Conservation (phyloP, 2,888 invertebrate species). For the Cylloceria caligata region DNA sequence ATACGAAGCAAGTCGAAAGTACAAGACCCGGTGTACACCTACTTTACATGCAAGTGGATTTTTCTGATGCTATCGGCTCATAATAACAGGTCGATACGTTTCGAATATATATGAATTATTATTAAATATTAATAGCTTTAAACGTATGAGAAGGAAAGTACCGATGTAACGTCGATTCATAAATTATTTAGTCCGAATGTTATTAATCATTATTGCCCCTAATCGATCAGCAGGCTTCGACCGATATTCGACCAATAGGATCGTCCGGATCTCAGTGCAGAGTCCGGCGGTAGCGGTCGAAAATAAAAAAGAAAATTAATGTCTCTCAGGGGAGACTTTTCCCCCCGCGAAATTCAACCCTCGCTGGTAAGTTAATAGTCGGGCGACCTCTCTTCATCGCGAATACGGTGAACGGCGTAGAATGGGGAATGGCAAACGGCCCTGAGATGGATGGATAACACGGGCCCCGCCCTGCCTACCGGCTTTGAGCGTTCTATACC, state of each 20-base stretch:
- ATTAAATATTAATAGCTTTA: too few relatives aligned
- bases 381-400: constrained; percentile 69
- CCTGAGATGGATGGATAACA: constrained; percentile 76
- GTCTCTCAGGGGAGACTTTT: constrained; percentile 66
- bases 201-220: neutral
- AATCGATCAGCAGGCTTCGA: neutral
- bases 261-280: constrained; percentile 34
- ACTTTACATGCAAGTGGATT: constrained; percentile 1
- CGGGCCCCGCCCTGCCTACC: constrained; percentile 72
- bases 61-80: constrained; percentile 7
- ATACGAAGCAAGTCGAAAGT: constrained; percentile 1
- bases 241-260: constrained; percentile 24
- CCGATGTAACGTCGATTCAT: neutral
- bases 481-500: constrained; percentile 59
- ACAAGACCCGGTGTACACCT: constrained; percentile 1
- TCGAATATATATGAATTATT: neutral
- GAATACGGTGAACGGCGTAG: constrained; percentile 67
- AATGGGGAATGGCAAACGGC: constrained; percentile 71
- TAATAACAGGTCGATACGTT: constrained; percentile 16
- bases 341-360: constrained; percentile 56
- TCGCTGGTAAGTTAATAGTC: constrained; percentile 73
- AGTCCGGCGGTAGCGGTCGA: constrained; percentile 46
- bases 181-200: neutral
- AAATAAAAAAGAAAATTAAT: constrained; percentile 65
- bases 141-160: too few relatives aligned